These are phyloP conservation scores for Drosophila varians DNA, from an alignment of 1,140 invertebrate genomes.

Conservation along the genomic window DNA sequence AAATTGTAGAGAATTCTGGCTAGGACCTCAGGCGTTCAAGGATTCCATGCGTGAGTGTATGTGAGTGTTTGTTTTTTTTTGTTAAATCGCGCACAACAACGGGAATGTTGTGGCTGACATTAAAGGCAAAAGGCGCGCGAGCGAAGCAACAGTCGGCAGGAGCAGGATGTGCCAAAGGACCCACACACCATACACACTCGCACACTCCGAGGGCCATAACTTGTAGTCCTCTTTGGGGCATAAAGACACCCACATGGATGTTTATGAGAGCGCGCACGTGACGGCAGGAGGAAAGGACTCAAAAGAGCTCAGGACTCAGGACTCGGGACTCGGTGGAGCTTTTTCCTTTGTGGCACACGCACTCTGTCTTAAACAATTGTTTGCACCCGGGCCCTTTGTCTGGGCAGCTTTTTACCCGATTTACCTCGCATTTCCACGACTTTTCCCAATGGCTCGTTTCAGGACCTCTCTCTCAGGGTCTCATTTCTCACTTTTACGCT, in stretches of 20 bases:
- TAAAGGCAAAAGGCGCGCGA: conserved; percentile 68
- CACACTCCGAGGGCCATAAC: conserved; percentile 25
- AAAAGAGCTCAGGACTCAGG: conserved; percentile 11
- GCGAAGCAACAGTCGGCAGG: conserved; percentile 66
- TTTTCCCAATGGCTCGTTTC: conserved; percentile 50
- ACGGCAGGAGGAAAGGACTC: conserved; percentile 32
- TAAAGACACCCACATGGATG: conserved; percentile 25
- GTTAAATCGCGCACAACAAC: conserved; percentile 70
- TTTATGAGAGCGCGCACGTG: conserved; percentile 53
- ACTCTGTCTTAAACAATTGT: conserved; percentile 72
- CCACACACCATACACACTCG: neutral
- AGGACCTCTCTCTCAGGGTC: conserved; percentile 16
- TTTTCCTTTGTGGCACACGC: conserved; percentile 51
- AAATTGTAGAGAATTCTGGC: conserved; percentile 55
- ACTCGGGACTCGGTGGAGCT: conserved; percentile 24
- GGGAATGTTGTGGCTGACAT: conserved; percentile 65
- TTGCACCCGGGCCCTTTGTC: conserved; percentile 28
- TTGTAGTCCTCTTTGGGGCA: conserved; percentile 52
- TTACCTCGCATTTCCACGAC: conserved; percentile 17
- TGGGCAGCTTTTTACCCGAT: neutral
- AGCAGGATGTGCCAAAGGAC: conserved; percentile 60
- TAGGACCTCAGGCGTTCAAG: neutral
- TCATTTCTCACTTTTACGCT: conserved; percentile 60
- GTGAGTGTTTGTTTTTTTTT: conserved; percentile 16
- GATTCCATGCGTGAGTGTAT: neutral